Percentiles rank a stretch among this genome's conserved stretches.
phyloP scores from a whole-genome alignment of 2,113 vertebrate species.

The Oenanthe melanoleuca region DNA sequence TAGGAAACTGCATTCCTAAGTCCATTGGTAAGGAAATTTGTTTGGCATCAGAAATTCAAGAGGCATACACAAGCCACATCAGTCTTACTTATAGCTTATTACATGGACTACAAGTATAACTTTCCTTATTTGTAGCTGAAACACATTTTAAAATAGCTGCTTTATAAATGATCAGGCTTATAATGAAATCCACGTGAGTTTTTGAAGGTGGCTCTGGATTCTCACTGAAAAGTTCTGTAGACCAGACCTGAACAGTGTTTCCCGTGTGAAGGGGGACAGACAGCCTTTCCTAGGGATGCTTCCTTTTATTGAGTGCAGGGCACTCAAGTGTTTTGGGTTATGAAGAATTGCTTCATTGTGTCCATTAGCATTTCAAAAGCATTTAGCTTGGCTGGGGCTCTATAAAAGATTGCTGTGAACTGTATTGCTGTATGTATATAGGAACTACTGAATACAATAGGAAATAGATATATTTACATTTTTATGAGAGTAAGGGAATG shows the following conservation, averaged over 20 bases:
- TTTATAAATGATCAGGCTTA: background rate
- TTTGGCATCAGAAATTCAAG: background rate
- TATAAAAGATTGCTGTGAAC: background rate
- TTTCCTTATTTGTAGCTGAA: background rate
- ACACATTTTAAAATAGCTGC: background rate
- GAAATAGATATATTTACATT: constrained; percentile 30
- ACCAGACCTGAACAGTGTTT: background rate
- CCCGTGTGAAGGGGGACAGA: background rate
- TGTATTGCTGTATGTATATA: background rate
- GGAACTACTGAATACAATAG: constrained; percentile 13
- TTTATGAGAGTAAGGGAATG: constrained; percentile 18
- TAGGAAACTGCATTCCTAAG: background rate
- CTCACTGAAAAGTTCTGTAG: background rate
- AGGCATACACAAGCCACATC: background rate
- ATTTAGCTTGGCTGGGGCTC: constrained; percentile 17
- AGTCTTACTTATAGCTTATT: background rate
- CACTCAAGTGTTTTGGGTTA: background rate
- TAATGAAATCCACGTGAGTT: background rate
- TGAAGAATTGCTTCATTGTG: background rate
- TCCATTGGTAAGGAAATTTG: background rate
- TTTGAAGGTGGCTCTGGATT: background rate
- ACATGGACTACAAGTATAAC: background rate
- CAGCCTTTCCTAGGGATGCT: background rate
- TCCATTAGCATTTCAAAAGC: constrained; percentile 43
- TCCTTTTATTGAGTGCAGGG: background rate